Evolutionary conservation across 2,113 vertebrate species (phyloP), one percentile per base, ranked within the genome.

Genomic region (Brienomyrus longianalis): DNA sequence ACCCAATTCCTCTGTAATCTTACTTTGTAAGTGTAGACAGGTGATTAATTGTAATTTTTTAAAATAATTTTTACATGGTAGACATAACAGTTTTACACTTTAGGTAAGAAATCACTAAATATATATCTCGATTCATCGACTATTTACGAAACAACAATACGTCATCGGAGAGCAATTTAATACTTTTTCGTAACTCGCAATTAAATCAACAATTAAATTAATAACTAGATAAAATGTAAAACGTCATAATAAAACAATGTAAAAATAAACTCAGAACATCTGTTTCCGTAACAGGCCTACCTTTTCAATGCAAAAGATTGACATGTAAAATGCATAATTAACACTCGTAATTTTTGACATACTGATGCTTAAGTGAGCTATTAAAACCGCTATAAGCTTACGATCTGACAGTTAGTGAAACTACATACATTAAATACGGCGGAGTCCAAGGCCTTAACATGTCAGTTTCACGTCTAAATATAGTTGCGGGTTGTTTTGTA

Each of bases 401-500:
- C 48, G 19, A 84, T 17, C 70, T 35, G 35, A 77, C 35, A 35
- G 70, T 39, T 39, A 39, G 70, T 77, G 21, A 48, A 48, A 48
- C 39, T 85, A 51, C 45, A 27, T 85, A 51, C 48, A 50, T 27
- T 31, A 87, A 54, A 87, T 87, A 56, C 51, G 54, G 48, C 50
- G 51, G 56, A 48, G 47, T 47, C 83, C 83, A 31, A 15, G 50
- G 21, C 43, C 85, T 52, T 86, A 27, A 86, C 48, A 7, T 3
- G 84, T 13, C 50, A 54, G 27, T 90, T 87, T 92, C 87, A 92
- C 84, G 91, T 91, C 89, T 93, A 95, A 94, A 94, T 94, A 92
- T 95, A 92, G 93, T 90, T 94, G 88, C 86, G n/a, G 51, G 93
- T 94, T 86, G 91, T 93, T 89, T 94, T 91, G 92, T 92, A 94